These are phyloP conservation scores for Hystrix brachyura DNA, from an alignment of 2,113 vertebrate genomes.

Conservation along the genomic window DNA sequence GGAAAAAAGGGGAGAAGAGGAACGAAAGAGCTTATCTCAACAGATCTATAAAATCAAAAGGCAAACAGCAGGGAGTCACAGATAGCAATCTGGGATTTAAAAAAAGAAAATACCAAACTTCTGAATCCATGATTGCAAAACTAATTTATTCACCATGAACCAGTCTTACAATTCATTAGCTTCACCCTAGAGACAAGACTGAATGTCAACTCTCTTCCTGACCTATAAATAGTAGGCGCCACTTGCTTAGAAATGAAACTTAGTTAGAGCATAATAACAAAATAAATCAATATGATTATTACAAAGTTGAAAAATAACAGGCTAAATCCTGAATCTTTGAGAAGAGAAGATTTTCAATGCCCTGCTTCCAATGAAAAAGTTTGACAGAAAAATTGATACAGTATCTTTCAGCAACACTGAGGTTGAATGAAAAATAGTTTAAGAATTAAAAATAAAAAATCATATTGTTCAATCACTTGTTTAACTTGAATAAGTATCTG, in stretches of 20 bases:
- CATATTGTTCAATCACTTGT: neutral
- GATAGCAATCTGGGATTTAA: constrained; percentile 53
- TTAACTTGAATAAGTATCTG: neutral
- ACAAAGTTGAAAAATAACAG: constrained; percentile 77
- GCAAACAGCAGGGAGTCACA: constrained; percentile 39
- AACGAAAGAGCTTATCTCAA: constrained; percentile 30
- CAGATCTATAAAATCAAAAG: constrained; percentile 63
- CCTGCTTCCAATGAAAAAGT: constrained; percentile 49
- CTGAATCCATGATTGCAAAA: constrained; percentile 77
- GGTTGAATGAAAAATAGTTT: constrained; percentile 30
- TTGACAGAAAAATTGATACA: constrained; percentile 63
- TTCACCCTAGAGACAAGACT: constrained; percentile 75
- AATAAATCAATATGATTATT: constrained; percentile 78
- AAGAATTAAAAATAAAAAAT: constrained; percentile 56
- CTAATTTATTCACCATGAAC: constrained; percentile 77
- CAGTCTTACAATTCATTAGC: constrained; percentile 76
- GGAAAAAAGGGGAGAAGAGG: neutral
- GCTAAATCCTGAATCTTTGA: constrained; percentile 46
- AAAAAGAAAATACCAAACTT: constrained; percentile 75
- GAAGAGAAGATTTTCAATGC: constrained; percentile 49
- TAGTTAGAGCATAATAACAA: constrained; percentile 69
- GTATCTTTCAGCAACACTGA: constrained; percentile 64
- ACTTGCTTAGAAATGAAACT: constrained; percentile 82
- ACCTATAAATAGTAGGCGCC: constrained; percentile 81
- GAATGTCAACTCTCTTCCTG: constrained; percentile 77